A percentile compares a stretch with the other conserved stretches of the same genome.
These are phyloP conservation scores for Euschistus heros DNA, from an alignment of 1,140 invertebrate genomes.

Conservation along the genomic window DNA sequence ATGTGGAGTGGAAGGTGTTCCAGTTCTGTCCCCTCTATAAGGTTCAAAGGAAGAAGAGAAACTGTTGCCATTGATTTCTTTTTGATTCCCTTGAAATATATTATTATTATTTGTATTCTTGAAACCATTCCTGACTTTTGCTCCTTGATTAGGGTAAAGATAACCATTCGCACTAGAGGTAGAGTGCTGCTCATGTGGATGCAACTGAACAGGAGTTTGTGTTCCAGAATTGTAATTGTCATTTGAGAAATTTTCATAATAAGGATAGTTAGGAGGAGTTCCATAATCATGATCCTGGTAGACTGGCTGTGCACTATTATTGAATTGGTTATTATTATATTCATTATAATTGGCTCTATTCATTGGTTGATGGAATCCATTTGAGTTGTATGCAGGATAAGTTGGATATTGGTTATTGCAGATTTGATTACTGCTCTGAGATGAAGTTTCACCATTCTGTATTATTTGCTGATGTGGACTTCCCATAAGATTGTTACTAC, in stretches of 20 bases:
- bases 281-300: constrained; percentile 5
- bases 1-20: not conserved
- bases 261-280: not conserved
- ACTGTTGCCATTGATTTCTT: not conserved
- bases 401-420: not conserved
- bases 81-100: not conserved
- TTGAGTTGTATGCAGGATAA: not conserved
- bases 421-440: not conserved
- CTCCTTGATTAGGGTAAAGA: not conserved
- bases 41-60: not conserved
- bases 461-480: not conserved
- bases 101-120: not conserved
- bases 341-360: too few species aligned
- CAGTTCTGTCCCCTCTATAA: too few species aligned
- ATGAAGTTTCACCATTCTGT: not conserved
- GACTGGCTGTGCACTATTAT: not conserved
- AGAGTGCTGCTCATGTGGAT: not conserved
- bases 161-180: not conserved
- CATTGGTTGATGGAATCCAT: too few species aligned
- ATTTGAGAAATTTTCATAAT: constrained; percentile 4
- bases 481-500: too few species aligned
- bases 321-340: too few species aligned
- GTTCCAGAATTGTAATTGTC: not conserved
- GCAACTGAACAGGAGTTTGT: not conserved
- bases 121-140: not conserved